Evolutionary conservation across 64 coral and sea anemone genomes (phyloP), one percentile per base, ranked within the genome.

Genomic region (Hydrozoanthus tunicans): DNA sequence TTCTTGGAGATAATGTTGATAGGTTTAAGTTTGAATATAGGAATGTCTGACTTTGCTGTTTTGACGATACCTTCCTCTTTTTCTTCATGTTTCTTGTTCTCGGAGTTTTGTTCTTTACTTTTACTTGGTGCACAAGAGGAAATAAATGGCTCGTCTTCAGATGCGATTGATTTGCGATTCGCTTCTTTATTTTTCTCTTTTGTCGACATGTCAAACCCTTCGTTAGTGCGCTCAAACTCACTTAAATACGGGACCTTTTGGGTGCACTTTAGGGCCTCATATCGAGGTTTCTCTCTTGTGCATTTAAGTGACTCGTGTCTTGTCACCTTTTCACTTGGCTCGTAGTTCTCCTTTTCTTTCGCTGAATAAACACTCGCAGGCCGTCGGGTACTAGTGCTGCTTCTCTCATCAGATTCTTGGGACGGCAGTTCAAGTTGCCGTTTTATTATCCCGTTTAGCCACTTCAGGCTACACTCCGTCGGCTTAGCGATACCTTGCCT

Each of bases 301-400:
- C 86, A 70, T 71, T 88, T 96, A 20, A 89, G 89, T 26, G 94
- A 96, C 17, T 94, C 92, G 3, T 93, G 82, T 26, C 80, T 81
- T 5, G 81, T 89, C 6, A 94, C 81, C 90, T 96, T 96, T 73
- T 94, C 95, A 32, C 90, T 91, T 0, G 90, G 79, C 53, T 96
- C 92, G 8, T 73, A 94, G 81, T 83, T 96, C 25, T 91, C 92
- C 53, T 93, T 96, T 51, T 96, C 95, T 27, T 89, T 96, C 5
- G 77, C 92, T 27, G 92, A 93, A 73, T 83, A 93, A 24, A 63
- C 89, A 1, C 84, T 89, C 5, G 77, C 66, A 10, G 92, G 67
- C 76, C 91, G 67, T 27, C 92, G 70, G 32, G 55, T 55, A 58
- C 67, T n/a, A 9, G 43, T 86, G 24, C 66, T 86, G 13, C 83